Percentiles rank a stretch among this genome's conserved stretches.
Evolutionary conservation across 2,888 invertebrate genomes (phyloP).

Genomic region (Meandrusa payeni): DNA sequence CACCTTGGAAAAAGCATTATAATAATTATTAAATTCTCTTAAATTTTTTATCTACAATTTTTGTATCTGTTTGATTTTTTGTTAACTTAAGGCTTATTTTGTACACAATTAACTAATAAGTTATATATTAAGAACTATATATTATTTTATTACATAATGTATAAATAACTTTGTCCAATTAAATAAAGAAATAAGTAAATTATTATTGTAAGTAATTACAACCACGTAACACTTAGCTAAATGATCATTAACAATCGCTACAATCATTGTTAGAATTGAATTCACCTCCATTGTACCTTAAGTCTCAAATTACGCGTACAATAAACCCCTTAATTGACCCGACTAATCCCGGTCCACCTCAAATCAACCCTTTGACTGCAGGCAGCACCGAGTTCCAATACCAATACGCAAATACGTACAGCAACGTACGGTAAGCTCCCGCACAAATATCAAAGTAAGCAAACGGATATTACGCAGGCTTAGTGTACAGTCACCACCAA

Average conservation of each 20-base stretch:
- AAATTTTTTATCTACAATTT: too few species aligned
- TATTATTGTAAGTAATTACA: too few species aligned
- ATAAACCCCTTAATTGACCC: slow-evolving; percentile 55
- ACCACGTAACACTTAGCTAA: neutral
- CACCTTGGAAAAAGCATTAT: too few species aligned
- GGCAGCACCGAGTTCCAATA: slow-evolving; percentile 38
- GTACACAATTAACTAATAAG: too few species aligned
- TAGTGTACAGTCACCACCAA: slow-evolving; percentile 48
- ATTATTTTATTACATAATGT: too few species aligned
- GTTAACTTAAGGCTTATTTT: too few species aligned
- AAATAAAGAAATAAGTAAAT: too few species aligned
- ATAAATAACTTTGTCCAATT: too few species aligned
- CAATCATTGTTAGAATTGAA: slow-evolving; percentile 10
- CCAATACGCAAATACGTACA: slow-evolving; percentile 51
- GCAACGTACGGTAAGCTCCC: slow-evolving; percentile 53
- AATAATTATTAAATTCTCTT: too few species aligned
- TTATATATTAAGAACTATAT: too few species aligned
- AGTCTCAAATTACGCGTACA: slow-evolving; percentile 28
- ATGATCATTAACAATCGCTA: slow-evolving; percentile 18
- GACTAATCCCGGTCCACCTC: slow-evolving; percentile 55
- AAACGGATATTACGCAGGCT: slow-evolving; percentile 64
- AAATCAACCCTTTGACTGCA: slow-evolving; percentile 58
- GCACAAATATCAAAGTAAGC: slow-evolving; percentile 70
- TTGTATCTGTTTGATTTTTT: too few species aligned
- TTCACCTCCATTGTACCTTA: slow-evolving; percentile 21